phyloP scores from a whole-genome alignment of 2,113 vertebrate species.

The Ptilorrhoa leucosticta region DNA sequence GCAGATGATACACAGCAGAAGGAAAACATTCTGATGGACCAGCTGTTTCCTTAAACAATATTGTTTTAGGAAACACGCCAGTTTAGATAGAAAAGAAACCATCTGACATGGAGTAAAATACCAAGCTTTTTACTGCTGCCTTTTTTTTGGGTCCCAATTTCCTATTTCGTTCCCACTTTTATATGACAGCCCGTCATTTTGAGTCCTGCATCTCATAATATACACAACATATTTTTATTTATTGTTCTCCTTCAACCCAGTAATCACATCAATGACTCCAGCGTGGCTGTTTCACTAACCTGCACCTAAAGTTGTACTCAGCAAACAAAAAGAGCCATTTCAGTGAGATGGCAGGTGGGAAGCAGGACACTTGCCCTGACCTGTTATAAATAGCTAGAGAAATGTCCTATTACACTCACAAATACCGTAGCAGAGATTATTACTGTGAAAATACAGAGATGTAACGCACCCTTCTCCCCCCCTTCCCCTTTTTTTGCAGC shows the following conservation, averaged over 20 bases:
- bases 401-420: neutral
- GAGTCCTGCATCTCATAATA: neutral
- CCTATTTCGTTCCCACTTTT: neutral
- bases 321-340: neutral
- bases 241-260: neutral
- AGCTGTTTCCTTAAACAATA: neutral
- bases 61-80: conserved; percentile 13
- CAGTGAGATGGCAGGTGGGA: neutral
- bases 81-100: neutral
- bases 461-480: neutral
- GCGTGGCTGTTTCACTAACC: neutral
- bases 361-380: neutral
- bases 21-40: neutral
- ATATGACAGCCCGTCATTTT: neutral
- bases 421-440: neutral
- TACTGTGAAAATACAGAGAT: neutral
- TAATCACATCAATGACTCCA: neutral
- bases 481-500: neutral
- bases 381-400: neutral
- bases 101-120: neutral
- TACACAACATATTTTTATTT: neutral
- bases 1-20: neutral
- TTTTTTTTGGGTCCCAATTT: neutral
- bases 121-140: neutral
- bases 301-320: neutral